Evolutionary conservation across 64 coral and sea anemone genomes (phyloP).

Genomic region (Montipora cactus): DNA sequence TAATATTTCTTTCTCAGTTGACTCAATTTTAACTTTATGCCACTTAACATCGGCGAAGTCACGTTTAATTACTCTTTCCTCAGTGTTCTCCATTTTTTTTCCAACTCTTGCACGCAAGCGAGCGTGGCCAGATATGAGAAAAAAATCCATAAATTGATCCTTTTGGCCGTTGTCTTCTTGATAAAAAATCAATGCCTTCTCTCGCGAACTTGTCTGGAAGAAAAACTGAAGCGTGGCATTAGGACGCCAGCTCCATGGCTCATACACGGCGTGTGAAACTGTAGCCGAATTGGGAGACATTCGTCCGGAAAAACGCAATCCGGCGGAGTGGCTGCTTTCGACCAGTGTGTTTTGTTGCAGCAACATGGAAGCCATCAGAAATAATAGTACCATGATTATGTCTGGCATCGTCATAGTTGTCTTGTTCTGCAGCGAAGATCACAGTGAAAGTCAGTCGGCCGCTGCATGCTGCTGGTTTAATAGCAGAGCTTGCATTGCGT

Average conservation of each 20-base stretch:
- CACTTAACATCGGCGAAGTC: constrained; percentile 17
- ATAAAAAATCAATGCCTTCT: constrained; percentile 7
- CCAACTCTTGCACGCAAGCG: constrained; percentile 13
- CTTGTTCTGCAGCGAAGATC: neutral
- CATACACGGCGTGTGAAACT: constrained; percentile 16
- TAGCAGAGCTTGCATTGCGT: constrained; percentile 13
- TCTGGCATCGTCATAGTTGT: neutral
- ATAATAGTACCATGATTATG: neutral
- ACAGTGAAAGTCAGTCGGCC: neutral
- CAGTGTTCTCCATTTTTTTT: neutral
- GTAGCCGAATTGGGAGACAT: neutral
- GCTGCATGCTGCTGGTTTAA: neutral
- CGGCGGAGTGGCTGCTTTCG: neutral
- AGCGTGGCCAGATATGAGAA: neutral
- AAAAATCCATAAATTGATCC: constrained; percentile 5
- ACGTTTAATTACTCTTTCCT: neutral
- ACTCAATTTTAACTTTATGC: constrained; percentile 30
- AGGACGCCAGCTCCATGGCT: constrained; percentile 29
- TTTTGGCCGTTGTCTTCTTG: neutral
- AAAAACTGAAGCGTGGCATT: constrained; percentile 40
- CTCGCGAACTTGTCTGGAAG: neutral
- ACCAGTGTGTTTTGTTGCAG: neutral
- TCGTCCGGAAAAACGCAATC: neutral
- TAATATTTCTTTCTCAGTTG: neutral
- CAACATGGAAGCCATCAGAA: neutral